A percentile compares a stretch with the other conserved stretches of the same genome.
These are phyloP conservation scores for Vulpes vulpes DNA, from an alignment of 2,113 vertebrate genomes.

Conservation along the genomic window DNA sequence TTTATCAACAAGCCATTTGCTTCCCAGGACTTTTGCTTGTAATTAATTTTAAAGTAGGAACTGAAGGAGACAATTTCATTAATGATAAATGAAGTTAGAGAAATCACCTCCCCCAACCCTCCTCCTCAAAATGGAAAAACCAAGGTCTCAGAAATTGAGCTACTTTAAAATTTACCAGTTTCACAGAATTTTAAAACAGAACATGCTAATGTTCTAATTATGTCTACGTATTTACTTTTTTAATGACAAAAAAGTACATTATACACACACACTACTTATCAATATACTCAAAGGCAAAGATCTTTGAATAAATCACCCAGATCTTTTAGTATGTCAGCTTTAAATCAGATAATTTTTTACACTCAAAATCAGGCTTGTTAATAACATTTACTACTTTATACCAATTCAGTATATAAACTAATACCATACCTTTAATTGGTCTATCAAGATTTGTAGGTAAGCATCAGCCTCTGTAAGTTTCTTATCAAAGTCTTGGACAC, in stretches of 20 bases:
- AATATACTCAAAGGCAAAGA: slow-evolving; percentile 11
- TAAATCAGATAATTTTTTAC: slow-evolving; percentile 24
- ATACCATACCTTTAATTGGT: slow-evolving; percentile 95
- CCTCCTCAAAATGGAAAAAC: not conserved
- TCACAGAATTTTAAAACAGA: slow-evolving; percentile 22
- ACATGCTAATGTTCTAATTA: slow-evolving; percentile 39
- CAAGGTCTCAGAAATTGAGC: not conserved
- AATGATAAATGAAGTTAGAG: slow-evolving; percentile 5
- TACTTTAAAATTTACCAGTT: slow-evolving; percentile 26
- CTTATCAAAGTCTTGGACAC: slow-evolving; percentile 99
- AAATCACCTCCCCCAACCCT: not conserved
- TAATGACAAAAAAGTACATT: not conserved
- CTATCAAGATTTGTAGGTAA: slow-evolving; percentile 99
- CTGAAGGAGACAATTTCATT: slow-evolving; percentile 33
- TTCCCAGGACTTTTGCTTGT: slow-evolving; percentile 26
- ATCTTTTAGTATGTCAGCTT: slow-evolving; percentile 33
- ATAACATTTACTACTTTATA: slow-evolving; percentile 4
- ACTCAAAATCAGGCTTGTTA: slow-evolving; percentile 34
- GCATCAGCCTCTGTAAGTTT: slow-evolving; percentile 98
- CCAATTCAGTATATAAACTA: not conserved
- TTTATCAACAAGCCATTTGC: slow-evolving; percentile 25
- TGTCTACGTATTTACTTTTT: slow-evolving; percentile 14
- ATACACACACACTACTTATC: not conserved
- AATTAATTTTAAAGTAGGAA: slow-evolving; percentile 60
- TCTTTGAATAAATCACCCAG: not conserved